Evolutionary conservation across 2,888 invertebrate genomes (phyloP), one percentile per base, ranked within the genome.

Genomic region (Thymelicus acteon): DNA sequence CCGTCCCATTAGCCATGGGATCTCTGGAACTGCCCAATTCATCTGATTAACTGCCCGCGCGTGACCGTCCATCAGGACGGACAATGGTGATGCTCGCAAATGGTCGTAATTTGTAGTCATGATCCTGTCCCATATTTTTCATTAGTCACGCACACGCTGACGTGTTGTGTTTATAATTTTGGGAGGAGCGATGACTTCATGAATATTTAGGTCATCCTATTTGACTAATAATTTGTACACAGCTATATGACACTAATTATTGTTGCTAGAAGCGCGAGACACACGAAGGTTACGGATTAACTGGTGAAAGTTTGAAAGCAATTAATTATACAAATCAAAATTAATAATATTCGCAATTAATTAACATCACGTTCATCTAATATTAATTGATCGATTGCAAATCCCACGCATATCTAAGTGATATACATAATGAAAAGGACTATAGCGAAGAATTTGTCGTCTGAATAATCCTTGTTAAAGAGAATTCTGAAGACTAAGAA

Each of bases 91-190:
- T 64, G 44, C 49, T 52, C 44, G 65, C 60, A 65, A 71, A 71
- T 54, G 65, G 31, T 65, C 40, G 71, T 71, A 71, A 71, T 71
- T 71, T 71, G 64, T 71, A 65, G 60, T 71, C 70, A 40, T 70
- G 64, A 58, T 64, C 64, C 49, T 49, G 70, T 52, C 15, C 65
- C 60, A 65, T 52, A 70, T 65, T 47, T 60, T 65, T 65, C 62
- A 65, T 71, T 64, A 71, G 70, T 71, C 70, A 71, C 70, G 70
- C 71, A 60, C 44, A 58, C 44, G 31, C 58, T 58, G 24, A 52
- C 64, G 40, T 24, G 44, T 60, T 71, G 37, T 60, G 37, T 67
- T 64, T 37, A 52, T 44, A 48, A 70, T 70, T 70, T 69, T 47
- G 70, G 48, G 39, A 64, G 58, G 40, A 60, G 40, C 7, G 70